phyloP scores from a whole-genome alignment of 1,140 invertebrate species.

The Drosophila lowei region DNA sequence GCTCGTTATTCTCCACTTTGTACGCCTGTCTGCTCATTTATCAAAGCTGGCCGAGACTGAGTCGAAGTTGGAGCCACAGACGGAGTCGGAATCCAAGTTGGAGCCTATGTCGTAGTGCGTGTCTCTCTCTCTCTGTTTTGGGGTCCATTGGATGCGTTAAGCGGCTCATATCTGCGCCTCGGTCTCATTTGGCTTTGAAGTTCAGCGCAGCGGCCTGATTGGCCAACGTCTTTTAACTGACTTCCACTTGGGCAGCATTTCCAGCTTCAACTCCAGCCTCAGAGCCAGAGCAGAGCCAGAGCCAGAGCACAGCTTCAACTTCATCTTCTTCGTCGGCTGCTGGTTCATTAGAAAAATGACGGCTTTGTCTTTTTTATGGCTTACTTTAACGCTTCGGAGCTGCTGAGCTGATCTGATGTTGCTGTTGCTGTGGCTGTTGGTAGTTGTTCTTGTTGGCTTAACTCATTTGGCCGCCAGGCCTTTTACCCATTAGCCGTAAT shows the following conservation, averaged over 20 bases:
- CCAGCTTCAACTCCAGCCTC: neutral
- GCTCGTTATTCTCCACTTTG: constrained; percentile 81
- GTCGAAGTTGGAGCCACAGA: too few relatives aligned
- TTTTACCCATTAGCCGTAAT: constrained; percentile 78
- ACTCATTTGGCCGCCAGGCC: constrained; percentile 72
- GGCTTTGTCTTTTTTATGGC: constrained; percentile 81
- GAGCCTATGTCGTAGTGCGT: constrained; percentile 7
- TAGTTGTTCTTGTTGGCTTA: constrained; percentile 73
- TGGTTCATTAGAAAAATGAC: constrained; percentile 81
- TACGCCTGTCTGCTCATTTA: constrained; percentile 81
- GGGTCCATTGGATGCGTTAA: constrained; percentile 65
- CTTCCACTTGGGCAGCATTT: constrained; percentile 55
- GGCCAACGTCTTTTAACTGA: constrained; percentile 77
- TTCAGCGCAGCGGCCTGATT: constrained; percentile 81
- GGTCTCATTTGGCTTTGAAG: constrained; percentile 77
- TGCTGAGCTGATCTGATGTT: neutral
- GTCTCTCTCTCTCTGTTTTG: constrained; percentile 39
- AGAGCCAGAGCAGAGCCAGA: neutral
- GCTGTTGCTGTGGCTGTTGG: constrained; percentile 24
- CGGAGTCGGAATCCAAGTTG: too few relatives aligned
- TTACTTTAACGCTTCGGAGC: constrained; percentile 74
- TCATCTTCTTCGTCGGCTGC: constrained; percentile 28
- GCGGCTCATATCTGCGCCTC: constrained; percentile 68
- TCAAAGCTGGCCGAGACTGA: constrained; percentile 62
- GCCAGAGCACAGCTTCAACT: constrained; percentile 18